phyloP scores from a whole-genome alignment of 2,888 invertebrate species.

The Crioceris asparagi region DNA sequence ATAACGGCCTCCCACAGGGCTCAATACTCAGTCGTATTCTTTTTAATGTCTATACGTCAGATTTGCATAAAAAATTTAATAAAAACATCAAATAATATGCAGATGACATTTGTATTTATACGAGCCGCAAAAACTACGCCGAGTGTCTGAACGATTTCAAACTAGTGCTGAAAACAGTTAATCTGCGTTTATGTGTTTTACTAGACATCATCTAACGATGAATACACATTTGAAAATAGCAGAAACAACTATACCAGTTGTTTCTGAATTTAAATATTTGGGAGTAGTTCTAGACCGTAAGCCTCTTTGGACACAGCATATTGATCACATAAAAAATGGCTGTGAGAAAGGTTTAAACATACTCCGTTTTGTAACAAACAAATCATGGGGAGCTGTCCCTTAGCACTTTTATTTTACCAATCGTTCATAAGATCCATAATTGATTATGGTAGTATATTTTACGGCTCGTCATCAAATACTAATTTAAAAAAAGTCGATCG shows the following conservation, averaged over 20 bases:
- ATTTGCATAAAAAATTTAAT: neutral
- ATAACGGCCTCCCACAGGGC: slow-evolving; percentile 13
- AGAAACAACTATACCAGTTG: neutral
- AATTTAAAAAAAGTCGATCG: neutral
- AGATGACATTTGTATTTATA: slow-evolving; percentile 1
- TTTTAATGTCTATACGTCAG: slow-evolving; percentile 1
- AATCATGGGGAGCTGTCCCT: slow-evolving; percentile 3
- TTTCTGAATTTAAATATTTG: neutral
- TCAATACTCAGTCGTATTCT: slow-evolving; percentile 1
- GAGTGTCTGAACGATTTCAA: too few relatives aligned
- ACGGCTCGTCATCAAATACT: slow-evolving; percentile 2
- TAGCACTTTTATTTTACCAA: slow-evolving; percentile 2
- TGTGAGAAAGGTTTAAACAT: slow-evolving; percentile 5
- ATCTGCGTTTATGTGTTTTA: too few relatives aligned
- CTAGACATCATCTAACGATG: too few relatives aligned
- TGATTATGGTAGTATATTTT: slow-evolving; percentile 4
- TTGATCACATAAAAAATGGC: slow-evolving; percentile 1
- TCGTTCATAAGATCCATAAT: slow-evolving; percentile 1
- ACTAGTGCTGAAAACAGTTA: too few relatives aligned
- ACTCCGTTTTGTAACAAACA: slow-evolving; percentile 2
- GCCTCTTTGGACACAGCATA: slow-evolving; percentile 4
- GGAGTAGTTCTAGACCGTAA: slow-evolving; percentile 4
- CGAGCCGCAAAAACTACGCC: too few relatives aligned
- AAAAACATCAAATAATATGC: slow-evolving; percentile 1
- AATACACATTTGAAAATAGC: neutral